Conservation (phyloP, 2,113 vertebrate genomes). For the Talpa occidentalis region DNA sequence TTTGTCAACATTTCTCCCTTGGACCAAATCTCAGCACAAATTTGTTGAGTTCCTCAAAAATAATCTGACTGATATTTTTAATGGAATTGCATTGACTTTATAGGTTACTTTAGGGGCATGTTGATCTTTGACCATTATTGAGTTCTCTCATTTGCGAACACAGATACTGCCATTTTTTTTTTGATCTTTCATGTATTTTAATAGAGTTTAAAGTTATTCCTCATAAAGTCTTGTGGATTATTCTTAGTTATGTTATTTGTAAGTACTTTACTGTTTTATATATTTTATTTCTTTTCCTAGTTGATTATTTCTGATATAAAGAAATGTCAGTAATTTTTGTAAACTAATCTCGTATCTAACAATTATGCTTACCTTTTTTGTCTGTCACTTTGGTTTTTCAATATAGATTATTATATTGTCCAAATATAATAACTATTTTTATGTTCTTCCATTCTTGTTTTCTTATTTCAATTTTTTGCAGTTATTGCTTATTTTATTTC, state of each 20-base stretch:
- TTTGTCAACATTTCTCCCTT: slow-evolving; percentile 17
- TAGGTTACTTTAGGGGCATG: background rate
- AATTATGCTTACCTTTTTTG: background rate
- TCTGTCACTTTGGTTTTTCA: background rate
- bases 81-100: background rate
- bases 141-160: background rate
- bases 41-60: background rate
- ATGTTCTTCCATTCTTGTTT: background rate
- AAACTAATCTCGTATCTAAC: background rate
- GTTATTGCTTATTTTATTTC: background rate
- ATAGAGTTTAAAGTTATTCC: slow-evolving; percentile 15
- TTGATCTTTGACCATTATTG: slow-evolving; percentile 6
- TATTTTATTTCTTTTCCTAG: slow-evolving; percentile 28
- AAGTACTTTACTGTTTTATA: slow-evolving; percentile 20
- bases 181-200: background rate
- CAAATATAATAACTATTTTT: background rate
- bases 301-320: slow-evolving; percentile 39
- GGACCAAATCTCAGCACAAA: background rate
- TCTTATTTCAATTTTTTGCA: background rate
- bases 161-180: background rate
- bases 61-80: background rate
- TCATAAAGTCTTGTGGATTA: background rate
- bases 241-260: background rate
- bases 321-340: slow-evolving; percentile 25
- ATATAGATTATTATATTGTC: background rate